Percentiles rank a stretch among this genome's conserved stretches.
Evolutionary conservation across 1,140 invertebrate species (phyloP).

Genomic region (Trachymyrmex cornetzi): DNA sequence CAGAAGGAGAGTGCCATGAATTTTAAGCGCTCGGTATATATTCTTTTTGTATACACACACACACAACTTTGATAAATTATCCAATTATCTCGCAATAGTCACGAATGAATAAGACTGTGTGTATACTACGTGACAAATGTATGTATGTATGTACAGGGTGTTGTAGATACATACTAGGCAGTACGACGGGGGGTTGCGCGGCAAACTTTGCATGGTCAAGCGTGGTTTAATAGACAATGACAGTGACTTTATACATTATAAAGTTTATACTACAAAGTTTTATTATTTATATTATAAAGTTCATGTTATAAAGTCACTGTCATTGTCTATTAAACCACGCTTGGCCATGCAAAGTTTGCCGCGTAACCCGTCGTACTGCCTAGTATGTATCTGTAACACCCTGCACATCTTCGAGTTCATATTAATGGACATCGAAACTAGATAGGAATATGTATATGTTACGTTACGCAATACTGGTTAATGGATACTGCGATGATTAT

Average conservation of each 20-base stretch:
- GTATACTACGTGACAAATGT: not conserved
- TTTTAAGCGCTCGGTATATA: not conserved
- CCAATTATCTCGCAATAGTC: not conserved
- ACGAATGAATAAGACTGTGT: constrained; percentile 6
- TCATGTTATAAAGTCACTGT: no score
- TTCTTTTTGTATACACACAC: not conserved
- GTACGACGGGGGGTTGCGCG: no score
- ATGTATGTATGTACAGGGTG: not conserved
- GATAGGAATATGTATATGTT: not conserved
- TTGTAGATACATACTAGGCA: no score
- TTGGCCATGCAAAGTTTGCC: no score
- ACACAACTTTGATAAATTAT: not conserved
- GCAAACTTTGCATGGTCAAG: no score
- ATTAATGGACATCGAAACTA: not conserved
- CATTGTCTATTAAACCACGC: no score
- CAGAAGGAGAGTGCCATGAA: not conserved
- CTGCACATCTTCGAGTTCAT: not conserved
- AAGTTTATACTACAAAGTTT: no score
- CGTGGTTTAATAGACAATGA: no score
- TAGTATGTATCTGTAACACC: no score
- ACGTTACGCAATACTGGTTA: constrained; percentile 2
- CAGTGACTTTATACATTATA: no score
- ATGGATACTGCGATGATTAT: not conserved
- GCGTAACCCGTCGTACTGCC: no score
- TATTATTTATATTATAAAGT: no score